Conservation (phyloP, 1,140 invertebrate genomes). For the Acyrthosiphon pisum region DNA sequence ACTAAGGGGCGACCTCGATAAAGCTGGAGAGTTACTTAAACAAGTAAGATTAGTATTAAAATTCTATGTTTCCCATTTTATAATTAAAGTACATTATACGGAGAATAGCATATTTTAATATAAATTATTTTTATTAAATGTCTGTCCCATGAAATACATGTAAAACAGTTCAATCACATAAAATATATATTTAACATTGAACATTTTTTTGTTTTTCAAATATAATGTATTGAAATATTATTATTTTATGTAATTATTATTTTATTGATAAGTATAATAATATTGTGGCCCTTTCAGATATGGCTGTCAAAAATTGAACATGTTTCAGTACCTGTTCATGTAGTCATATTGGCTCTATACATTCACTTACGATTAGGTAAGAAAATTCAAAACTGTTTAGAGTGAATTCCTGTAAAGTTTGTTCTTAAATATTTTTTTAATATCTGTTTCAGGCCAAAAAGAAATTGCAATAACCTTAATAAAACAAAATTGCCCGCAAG, state of each 20-base stretch:
- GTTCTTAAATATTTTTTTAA: constrained; percentile 44
- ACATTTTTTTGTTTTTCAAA: neutral
- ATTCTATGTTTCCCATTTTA: neutral
- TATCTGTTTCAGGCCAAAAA: constrained; percentile 67
- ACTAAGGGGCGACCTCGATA: constrained; percentile 77
- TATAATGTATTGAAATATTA: neutral
- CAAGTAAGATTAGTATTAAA: constrained; percentile 63
- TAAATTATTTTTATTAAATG: neutral
- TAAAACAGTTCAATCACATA: neutral
- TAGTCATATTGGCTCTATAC: constrained; percentile 75
- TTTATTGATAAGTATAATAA: neutral
- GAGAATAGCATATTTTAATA: neutral
- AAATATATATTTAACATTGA: neutral
- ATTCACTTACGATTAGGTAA: constrained; percentile 74
- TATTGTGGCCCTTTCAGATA: constrained; percentile 63
- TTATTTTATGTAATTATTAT: neutral
- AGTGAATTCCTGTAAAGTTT: constrained; percentile 33
- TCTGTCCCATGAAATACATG: neutral
- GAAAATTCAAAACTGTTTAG: neutral
- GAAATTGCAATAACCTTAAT: constrained; percentile 67
- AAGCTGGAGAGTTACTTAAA: constrained; percentile 75
- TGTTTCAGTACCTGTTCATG: constrained; percentile 75
- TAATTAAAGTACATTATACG: neutral
- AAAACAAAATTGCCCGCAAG: constrained; percentile 66
- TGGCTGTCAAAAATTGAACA: constrained; percentile 69